Percentiles rank a stretch among this genome's conserved stretches.
These are phyloP conservation scores for Drosophila pandora DNA, from an alignment of 1,140 invertebrate genomes.

Conservation along the genomic window DNA sequence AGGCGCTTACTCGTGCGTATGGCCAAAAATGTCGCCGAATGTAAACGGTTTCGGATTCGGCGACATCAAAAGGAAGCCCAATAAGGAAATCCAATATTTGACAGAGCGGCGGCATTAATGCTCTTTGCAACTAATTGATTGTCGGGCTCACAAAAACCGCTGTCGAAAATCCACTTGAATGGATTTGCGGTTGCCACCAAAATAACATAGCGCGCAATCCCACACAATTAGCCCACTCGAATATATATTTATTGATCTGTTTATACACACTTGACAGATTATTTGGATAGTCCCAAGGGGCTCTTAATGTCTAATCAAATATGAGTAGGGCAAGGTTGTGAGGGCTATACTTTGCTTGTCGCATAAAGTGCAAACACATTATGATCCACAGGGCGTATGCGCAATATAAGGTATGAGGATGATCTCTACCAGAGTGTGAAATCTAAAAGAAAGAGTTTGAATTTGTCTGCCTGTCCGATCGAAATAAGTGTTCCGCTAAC, in stretches of 20 bases:
- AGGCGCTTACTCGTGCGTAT: conserved; percentile 33
- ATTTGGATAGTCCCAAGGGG: conserved; percentile 28
- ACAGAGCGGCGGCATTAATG: conserved; percentile 18
- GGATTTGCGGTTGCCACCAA: conserved; percentile 14
- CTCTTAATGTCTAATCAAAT: conserved; percentile 61
- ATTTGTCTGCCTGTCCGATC: not conserved
- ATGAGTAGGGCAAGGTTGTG: conserved; percentile 14
- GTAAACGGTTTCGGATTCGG: conserved; percentile 1
- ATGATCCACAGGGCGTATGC: not conserved
- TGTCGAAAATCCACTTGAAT: conserved; percentile 7
- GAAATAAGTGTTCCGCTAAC: not conserved
- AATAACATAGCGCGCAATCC: conserved; percentile 13
- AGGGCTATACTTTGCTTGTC: conserved; percentile 6
- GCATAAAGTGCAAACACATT: not conserved
- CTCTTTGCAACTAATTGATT: conserved; percentile 34
- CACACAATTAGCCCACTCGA: conserved; percentile 17
- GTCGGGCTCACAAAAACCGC: conserved; percentile 8
- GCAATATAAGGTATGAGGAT: not conserved
- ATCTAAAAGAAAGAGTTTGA: too few species aligned
- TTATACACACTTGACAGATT: conserved; percentile 14
- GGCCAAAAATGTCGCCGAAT: conserved; percentile 12
- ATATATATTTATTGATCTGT: conserved; percentile 10
- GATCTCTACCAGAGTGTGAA: too few species aligned
- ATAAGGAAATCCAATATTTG: conserved; percentile 47
- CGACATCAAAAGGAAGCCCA: conserved; percentile 32